Conservation (phyloP, 2,888 invertebrate genomes). For the Monochamus alternatus region DNA sequence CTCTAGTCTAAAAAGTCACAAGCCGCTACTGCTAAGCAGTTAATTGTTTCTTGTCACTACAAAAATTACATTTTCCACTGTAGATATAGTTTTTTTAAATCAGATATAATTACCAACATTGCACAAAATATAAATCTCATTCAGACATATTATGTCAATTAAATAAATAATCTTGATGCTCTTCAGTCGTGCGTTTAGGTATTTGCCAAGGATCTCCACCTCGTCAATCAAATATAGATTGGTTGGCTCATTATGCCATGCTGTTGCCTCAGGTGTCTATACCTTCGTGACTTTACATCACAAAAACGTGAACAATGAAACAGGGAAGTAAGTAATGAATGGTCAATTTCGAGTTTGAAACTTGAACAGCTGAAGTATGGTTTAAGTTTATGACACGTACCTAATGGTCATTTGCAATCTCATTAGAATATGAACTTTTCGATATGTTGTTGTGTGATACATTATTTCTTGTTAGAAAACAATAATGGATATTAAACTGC, state of each 20-base stretch:
- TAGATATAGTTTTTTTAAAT: too few relatives aligned
- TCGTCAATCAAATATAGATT: conserved; percentile 19
- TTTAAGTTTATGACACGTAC: too few relatives aligned
- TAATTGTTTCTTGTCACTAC: too few relatives aligned
- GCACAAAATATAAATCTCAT: not conserved
- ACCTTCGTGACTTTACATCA: conserved; percentile 12
- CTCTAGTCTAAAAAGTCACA: too few relatives aligned
- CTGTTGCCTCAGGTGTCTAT: conserved; percentile 21
- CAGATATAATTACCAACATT: not conserved
- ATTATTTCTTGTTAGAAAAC: too few relatives aligned
- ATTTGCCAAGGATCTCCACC: conserved; percentile 1
- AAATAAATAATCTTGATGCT: not conserved
- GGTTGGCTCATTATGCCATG: conserved; percentile 12
- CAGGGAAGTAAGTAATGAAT: conserved; percentile 5
- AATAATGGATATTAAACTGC: too few relatives aligned
- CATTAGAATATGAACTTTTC: too few relatives aligned
- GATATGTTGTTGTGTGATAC: too few relatives aligned
- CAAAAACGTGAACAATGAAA: conserved; percentile 18
- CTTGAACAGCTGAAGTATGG: too few relatives aligned
- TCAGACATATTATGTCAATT: not conserved
- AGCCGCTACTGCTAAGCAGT: too few relatives aligned
- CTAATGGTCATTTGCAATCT: too few relatives aligned
- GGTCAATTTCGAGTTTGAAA: not conserved
- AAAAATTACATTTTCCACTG: too few relatives aligned
- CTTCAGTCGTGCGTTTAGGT: conserved; percentile 10